These are phyloP conservation scores for Onychostruthus taczanowskii DNA, from an alignment of 2,113 vertebrate species.

Conservation along the genomic window DNA sequence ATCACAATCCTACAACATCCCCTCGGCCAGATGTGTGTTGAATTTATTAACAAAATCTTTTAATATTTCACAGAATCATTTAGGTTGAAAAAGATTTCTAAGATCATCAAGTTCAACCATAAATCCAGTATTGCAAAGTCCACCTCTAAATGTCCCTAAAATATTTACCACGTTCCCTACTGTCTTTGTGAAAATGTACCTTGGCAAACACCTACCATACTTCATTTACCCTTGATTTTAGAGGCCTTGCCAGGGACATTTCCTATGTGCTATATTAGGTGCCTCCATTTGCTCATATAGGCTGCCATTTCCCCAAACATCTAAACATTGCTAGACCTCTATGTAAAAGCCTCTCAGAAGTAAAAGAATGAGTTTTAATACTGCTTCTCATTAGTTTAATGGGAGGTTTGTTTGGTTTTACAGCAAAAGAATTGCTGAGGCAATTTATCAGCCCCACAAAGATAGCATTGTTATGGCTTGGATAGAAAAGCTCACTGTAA, in stretches of 20 bases:
- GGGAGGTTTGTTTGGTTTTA: neutral
- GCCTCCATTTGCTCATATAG: neutral
- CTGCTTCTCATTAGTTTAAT: neutral
- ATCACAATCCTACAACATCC: neutral
- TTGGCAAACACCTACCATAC: neutral
- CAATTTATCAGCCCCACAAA: neutral
- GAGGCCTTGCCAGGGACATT: neutral
- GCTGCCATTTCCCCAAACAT: neutral
- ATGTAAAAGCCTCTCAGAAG: neutral
- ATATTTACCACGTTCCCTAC: neutral
- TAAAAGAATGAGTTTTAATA: neutral
- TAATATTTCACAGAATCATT: neutral
- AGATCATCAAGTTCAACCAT: neutral
- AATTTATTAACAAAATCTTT: neutral
- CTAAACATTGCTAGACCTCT: neutral
- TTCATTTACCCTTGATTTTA: neutral
- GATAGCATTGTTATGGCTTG: neutral
- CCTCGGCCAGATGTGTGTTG: neutral
- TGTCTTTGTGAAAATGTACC: neutral
- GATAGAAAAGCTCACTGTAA: neutral
- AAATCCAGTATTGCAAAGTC: neutral
- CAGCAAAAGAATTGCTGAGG: neutral
- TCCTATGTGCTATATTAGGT: neutral
- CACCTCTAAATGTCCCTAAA: neutral
- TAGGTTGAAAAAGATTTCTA: neutral